Evolutionary conservation across 2,888 invertebrate species (phyloP).

Genomic region (Dicranocentrus wangi): DNA sequence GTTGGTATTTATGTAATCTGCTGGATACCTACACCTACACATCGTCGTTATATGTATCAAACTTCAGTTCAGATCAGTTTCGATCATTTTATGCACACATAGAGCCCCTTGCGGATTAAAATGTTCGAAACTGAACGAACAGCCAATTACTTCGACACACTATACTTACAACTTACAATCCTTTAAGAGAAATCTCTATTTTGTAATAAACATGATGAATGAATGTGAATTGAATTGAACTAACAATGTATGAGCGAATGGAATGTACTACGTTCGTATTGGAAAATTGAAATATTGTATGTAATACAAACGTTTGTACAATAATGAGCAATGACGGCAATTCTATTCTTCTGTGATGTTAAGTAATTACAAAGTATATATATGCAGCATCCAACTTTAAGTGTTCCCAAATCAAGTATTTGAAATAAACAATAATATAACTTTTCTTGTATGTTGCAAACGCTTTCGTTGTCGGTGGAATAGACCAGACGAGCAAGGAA

Average conservation of each 20-base stretch:
- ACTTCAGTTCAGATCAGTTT: conserved; percentile 8
- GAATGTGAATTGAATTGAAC: neutral
- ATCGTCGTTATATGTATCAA: neutral
- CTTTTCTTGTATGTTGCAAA: neutral
- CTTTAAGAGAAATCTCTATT: conserved; percentile 14
- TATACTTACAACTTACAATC: neutral
- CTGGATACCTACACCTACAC: neutral
- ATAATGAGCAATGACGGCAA: too few species aligned
- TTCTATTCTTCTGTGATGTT: too few species aligned
- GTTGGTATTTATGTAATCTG: too few species aligned
- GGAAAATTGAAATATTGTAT: neutral
- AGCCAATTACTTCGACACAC: neutral
- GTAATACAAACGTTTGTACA: neutral
- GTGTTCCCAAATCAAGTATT: neutral
- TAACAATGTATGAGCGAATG: neutral
- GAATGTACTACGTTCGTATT: neutral
- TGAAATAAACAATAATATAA: neutral
- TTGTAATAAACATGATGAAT: neutral
- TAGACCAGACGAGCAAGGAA: neutral
- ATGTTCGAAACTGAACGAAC: conserved; percentile 52
- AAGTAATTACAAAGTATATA: too few species aligned
- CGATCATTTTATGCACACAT: conserved; percentile 62
- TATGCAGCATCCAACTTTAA: too few species aligned
- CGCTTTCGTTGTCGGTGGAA: too few species aligned
- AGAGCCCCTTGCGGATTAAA: conserved; percentile 62